phyloP scores from a whole-genome alignment of 2,113 vertebrate species.

The Oophaga pumilio region DNA sequence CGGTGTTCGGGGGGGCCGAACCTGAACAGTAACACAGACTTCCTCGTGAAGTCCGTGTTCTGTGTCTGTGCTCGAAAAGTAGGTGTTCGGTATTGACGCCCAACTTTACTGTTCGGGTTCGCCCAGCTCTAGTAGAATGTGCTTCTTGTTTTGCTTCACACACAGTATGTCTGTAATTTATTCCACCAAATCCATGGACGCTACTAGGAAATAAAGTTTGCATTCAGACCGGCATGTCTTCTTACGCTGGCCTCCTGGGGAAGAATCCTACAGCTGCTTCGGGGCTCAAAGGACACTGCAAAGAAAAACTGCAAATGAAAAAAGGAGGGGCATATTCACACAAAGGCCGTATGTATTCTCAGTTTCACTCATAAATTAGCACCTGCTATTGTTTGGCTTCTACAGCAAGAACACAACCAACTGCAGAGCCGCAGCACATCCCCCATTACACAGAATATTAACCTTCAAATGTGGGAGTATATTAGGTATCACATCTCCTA shows the following conservation, averaged over 20 bases:
- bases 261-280: slow-evolving; percentile 13
- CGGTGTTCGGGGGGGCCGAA: too few relatives aligned
- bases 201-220: slow-evolving; percentile 1
- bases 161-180: background rate
- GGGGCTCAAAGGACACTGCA: slow-evolving; percentile 1
- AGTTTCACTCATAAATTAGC: slow-evolving; percentile 26
- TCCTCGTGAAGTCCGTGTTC: too few relatives aligned
- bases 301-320: background rate
- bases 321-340: background rate
- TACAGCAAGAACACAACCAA: background rate
- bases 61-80: too few relatives aligned
- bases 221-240: background rate
- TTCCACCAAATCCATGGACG: background rate
- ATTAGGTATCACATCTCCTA: background rate
- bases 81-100: too few relatives aligned
- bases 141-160: too few relatives aligned
- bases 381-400: slow-evolving; percentile 32
- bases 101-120: too few relatives aligned
- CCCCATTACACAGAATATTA: background rate
- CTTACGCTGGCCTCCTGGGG: background rate
- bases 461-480: background rate
- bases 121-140: too few relatives aligned
- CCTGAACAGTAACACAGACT: too few relatives aligned
- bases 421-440: background rate
- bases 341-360: slow-evolving; percentile 29